Evolutionary conservation across 2,888 invertebrate species (phyloP), one percentile per base, ranked within the genome.

Genomic region (Pammene aurita): DNA sequence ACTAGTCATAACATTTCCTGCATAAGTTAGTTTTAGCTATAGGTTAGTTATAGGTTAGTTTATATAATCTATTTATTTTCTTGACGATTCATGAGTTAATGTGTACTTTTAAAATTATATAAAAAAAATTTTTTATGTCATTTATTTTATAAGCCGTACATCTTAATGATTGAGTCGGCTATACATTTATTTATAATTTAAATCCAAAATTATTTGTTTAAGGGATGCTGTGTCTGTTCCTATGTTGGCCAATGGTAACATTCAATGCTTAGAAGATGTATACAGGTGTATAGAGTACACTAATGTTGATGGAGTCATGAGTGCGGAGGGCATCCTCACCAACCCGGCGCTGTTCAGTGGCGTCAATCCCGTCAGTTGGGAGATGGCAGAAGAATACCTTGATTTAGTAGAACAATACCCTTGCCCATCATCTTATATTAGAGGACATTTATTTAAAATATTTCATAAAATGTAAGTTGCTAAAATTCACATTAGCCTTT

Each of bases 181-280:
- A 61, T 57, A 64, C 60, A 48, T 16, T 26, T 26, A 18, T 26
- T 52, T 13, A 13, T 5, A 11, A 26, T 2, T 2, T 26, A 2
- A 26, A 26, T 26, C 26, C 4, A 26, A 26, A 13, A n/a, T n/a
- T 6, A 2, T 48, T 67, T 67, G 41, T 88, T 92, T 70, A 82
- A 98, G 97, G 80, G 94, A 97, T 76, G 95, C 95, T 70, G 95
- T 99, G 34, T 95, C 94, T 72, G 96, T 99, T 80, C 99, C 99
- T 13, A 97, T 99, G 81, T 95, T 99, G 84, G 98, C 99, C 35
- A 99, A 99, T 93, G 99, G 99, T 14, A 99, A 99, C 84, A 97
- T 99, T 76, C 98, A 99, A 85, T 96, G 96, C 78, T 85, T 97
- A 76, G 95, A 96, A 79, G 99, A 99, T 93, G 95, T 97, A 1